phyloP scores from a whole-genome alignment of 2,888 invertebrate species.

The Drosophila hamatofila region DNA sequence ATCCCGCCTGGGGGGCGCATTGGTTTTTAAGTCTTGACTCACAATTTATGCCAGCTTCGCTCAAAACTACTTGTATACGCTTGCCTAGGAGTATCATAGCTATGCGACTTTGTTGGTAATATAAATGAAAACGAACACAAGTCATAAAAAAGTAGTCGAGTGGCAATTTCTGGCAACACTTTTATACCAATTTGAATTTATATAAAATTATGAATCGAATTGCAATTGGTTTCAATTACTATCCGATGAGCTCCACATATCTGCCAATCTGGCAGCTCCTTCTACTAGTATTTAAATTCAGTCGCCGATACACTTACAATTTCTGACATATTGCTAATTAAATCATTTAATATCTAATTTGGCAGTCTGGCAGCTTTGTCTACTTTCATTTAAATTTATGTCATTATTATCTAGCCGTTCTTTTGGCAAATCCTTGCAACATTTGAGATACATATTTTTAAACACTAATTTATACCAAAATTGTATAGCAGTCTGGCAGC shows the following conservation, averaged over 20 bases:
- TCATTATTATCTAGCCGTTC: background rate
- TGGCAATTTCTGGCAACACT: background rate
- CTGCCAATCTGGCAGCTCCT: background rate
- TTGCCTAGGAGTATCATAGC: background rate
- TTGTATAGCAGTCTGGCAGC: background rate
- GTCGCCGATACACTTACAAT: background rate
- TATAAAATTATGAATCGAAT: background rate
- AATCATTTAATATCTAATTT: too few species aligned
- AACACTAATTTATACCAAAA: background rate
- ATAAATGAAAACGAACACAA: background rate
- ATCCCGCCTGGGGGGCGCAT: constrained; percentile 63
- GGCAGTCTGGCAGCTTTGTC: background rate
- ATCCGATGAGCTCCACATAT: too few species aligned
- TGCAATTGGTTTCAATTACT: background rate
- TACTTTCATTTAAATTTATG: background rate
- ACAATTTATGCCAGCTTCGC: constrained; percentile 62
- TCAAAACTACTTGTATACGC: constrained; percentile 35
- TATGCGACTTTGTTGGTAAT: background rate
- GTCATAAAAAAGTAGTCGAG: too few species aligned
- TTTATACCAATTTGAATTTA: background rate
- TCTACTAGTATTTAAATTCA: background rate
- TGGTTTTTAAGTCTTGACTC: constrained; percentile 46
- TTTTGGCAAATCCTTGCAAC: background rate
- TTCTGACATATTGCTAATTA: too few species aligned
- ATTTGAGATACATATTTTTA: background rate